These are phyloP conservation scores for Gallinago solitaria DNA, from an alignment of 2,797 vertebrate species.

Conservation along the genomic window DNA sequence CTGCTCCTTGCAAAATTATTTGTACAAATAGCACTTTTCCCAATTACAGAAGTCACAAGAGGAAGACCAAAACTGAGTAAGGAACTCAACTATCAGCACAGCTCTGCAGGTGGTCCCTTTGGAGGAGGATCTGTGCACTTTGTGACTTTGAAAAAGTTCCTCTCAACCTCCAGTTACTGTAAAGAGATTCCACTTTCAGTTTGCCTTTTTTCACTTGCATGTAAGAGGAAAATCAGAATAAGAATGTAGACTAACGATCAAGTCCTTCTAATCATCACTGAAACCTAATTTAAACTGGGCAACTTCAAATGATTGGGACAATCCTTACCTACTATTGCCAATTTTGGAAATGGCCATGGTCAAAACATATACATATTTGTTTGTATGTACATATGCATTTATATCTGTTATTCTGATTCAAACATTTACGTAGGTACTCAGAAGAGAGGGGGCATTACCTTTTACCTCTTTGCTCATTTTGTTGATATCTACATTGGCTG, in stretches of 20 bases:
- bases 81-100: not conserved
- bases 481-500: constrained; percentile 85
- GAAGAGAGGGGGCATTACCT: constrained; percentile 76
- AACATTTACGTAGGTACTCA: not conserved
- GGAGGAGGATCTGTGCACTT: not conserved
- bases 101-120: not conserved
- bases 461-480: constrained; percentile 88
- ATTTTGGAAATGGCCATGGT: not conserved
- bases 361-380: not conserved
- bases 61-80: not conserved
- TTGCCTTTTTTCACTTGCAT: not conserved
- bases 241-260: fast-evolving
- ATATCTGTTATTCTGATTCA: not conserved
- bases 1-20: not conserved
- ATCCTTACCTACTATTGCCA: not conserved
- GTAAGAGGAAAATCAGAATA: not conserved
- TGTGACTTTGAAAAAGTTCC: not conserved
- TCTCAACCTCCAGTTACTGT: not conserved
- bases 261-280: not conserved
- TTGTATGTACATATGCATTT: not conserved
- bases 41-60: not conserved
- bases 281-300: not conserved
- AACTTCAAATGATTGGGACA: not conserved
- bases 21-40: not conserved
- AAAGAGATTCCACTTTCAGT: not conserved